Percentiles rank a stretch among this genome's conserved stretches.
Evolutionary conservation across 2,797 vertebrate species (phyloP).

Genomic region (Amniataba percoides): DNA sequence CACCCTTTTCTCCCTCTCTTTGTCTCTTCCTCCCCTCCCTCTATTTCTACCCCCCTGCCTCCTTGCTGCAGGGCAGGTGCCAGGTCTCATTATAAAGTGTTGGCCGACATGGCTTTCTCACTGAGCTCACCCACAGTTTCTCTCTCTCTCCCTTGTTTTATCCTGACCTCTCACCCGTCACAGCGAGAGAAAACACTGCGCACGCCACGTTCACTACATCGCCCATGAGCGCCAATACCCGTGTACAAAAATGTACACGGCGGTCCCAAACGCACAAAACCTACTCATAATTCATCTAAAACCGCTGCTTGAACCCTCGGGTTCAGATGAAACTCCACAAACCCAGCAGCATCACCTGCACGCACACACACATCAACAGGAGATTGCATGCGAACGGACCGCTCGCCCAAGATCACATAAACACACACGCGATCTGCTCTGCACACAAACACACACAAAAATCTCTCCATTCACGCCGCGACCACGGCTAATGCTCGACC

Average conservation of each 20-base stretch:
- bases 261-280: constrained; percentile 20
- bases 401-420: constrained; percentile 6
- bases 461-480: constrained; percentile 19
- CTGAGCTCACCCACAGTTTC: constrained; percentile 37
- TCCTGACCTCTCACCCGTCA: constrained; percentile 65
- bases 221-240: neutral
- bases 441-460: constrained; percentile 18
- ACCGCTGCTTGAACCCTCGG: constrained; percentile 26
- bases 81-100: constrained; percentile 67
- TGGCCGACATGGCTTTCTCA: constrained; percentile 38
- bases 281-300: constrained; percentile 42
- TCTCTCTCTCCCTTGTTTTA: constrained; percentile 28
- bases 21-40: neutral
- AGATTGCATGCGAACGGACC: constrained; percentile 19
- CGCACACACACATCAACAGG: constrained; percentile 18
- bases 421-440: constrained; percentile 16
- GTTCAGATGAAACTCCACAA: constrained; percentile 33
- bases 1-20: neutral
- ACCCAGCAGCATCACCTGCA: constrained; percentile 17
- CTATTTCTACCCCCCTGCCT: neutral
- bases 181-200: constrained; percentile 37
- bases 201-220: neutral
- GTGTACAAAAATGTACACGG: constrained; percentile 2
- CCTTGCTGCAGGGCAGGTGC: constrained; percentile 61
- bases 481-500: constrained; percentile 46